Conservation (phyloP, 30 jellyfish, hydroid and myxozoan species). For the Chrysaora quinquecirrha region DNA sequence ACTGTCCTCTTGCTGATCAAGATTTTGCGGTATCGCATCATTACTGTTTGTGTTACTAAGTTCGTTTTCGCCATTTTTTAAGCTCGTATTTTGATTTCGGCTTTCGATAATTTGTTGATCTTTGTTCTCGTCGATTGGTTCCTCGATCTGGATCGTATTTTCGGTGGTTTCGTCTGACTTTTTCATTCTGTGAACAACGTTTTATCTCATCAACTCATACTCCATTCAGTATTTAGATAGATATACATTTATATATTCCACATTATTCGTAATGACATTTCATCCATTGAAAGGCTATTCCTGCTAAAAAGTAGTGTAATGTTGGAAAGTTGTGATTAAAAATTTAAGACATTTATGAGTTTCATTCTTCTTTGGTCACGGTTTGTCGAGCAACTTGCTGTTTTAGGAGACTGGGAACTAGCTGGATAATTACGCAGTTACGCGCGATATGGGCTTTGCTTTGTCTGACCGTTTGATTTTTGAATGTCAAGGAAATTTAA, state of each 20-base stretch:
- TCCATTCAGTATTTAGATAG: too few species aligned
- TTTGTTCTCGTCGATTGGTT: background rate
- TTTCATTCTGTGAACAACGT: background rate
- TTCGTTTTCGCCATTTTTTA: background rate
- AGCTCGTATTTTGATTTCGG: background rate
- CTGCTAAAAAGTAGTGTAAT: background rate
- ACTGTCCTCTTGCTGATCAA: constrained; percentile 30
- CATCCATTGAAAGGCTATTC: too few species aligned
- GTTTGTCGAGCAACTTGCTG: background rate
- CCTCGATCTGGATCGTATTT: background rate
- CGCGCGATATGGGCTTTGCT: too few species aligned
- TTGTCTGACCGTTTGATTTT: too few species aligned
- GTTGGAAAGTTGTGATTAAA: background rate
- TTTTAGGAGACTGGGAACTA: constrained; percentile 52
- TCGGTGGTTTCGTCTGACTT: background rate
- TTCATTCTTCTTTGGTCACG: constrained; percentile 1
- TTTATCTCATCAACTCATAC: background rate
- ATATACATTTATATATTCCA: too few species aligned
- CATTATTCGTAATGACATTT: too few species aligned
- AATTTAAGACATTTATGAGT: background rate
- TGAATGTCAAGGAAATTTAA: too few species aligned
- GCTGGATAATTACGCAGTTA: too few species aligned
- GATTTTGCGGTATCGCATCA: constrained; percentile 17
- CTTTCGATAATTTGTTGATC: background rate
- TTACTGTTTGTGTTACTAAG: constrained; percentile 5